These are phyloP conservation scores for Anolis carolinensis DNA, from an alignment of 2,113 vertebrate species.

Conservation along the genomic window DNA sequence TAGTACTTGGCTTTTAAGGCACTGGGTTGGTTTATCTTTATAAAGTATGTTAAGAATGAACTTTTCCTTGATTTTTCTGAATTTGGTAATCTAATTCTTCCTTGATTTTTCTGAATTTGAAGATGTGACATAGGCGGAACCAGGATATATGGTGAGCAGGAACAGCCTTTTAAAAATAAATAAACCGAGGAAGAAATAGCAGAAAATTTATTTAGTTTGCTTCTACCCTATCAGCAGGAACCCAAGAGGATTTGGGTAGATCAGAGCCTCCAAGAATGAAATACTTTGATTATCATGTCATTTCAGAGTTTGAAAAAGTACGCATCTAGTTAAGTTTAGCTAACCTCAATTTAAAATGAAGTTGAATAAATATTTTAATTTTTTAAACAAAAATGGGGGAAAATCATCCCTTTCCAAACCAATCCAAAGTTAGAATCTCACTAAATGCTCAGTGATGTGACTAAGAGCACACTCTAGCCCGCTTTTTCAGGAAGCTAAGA, in stretches of 20 bases:
- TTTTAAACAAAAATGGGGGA: not conserved
- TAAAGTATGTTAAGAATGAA: slow-evolving; percentile 46
- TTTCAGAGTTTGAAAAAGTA: too few relatives aligned
- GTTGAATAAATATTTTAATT: not conserved
- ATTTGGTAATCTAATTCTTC: not conserved
- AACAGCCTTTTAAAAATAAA: too few relatives aligned
- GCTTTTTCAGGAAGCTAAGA: not conserved
- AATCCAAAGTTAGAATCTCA: not conserved
- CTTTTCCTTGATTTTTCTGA: slow-evolving; percentile 40
- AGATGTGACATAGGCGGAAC: too few relatives aligned
- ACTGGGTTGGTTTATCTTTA: slow-evolving; percentile 48
- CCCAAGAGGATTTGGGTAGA: too few relatives aligned
- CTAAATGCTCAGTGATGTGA: not conserved
- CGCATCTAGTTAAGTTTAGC: too few relatives aligned
- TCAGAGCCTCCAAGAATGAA: too few relatives aligned
- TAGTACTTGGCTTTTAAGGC: slow-evolving; percentile 51
- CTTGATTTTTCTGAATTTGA: not conserved
- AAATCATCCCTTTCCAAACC: not conserved
- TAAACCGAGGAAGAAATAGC: too few relatives aligned
- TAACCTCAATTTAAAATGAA: not conserved
- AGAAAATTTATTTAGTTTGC: too few relatives aligned
- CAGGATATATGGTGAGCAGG: too few relatives aligned
- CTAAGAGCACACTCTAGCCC: not conserved
- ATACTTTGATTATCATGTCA: too few relatives aligned
- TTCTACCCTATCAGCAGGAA: too few relatives aligned